phyloP scores from a whole-genome alignment of 2,888 invertebrate species.

The Apamea anceps region DNA sequence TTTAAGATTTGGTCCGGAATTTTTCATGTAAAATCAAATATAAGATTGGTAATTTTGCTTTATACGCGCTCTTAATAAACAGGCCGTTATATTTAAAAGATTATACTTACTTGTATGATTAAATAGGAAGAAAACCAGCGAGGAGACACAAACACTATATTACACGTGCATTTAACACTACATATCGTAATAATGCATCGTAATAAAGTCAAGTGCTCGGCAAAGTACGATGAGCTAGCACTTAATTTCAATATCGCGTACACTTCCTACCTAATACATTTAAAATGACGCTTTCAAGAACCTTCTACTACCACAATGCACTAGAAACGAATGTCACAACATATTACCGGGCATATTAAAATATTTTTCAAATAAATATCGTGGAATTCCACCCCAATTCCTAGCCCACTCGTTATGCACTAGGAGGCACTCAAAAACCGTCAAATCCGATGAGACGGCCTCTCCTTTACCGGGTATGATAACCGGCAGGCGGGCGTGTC shows the following conservation, averaged over 20 bases:
- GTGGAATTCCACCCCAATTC: conserved; percentile 35
- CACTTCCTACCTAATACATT: conserved; percentile 9
- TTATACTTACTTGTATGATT: conserved; percentile 10
- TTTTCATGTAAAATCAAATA: too few relatives aligned
- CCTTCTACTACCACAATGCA: neutral
- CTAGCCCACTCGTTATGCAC: conserved; percentile 61
- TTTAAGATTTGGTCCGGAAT: too few relatives aligned
- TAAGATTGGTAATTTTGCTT: too few relatives aligned
- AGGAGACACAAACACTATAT: neutral
- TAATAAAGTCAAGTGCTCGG: neutral
- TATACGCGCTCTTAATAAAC: neutral
- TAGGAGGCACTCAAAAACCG: conserved; percentile 66
- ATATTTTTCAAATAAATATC: conserved; percentile 29
- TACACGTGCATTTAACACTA: neutral
- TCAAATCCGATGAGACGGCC: conserved; percentile 67
- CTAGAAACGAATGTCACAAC: conserved; percentile 1
- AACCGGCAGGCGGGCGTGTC: conserved; percentile 67
- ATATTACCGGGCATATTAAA: conserved; percentile 5
- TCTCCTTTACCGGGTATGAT: conserved; percentile 54
- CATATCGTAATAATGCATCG: neutral
- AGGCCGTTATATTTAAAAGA: neutral
- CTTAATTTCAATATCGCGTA: conserved; percentile 11
- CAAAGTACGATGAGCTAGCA: neutral
- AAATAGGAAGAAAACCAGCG: neutral
- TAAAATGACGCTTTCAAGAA: neutral